Evolutionary conservation across 2,113 vertebrate species (phyloP), one percentile per base, ranked within the genome.

Genomic region (Pangasianodon hypophthalmus): DNA sequence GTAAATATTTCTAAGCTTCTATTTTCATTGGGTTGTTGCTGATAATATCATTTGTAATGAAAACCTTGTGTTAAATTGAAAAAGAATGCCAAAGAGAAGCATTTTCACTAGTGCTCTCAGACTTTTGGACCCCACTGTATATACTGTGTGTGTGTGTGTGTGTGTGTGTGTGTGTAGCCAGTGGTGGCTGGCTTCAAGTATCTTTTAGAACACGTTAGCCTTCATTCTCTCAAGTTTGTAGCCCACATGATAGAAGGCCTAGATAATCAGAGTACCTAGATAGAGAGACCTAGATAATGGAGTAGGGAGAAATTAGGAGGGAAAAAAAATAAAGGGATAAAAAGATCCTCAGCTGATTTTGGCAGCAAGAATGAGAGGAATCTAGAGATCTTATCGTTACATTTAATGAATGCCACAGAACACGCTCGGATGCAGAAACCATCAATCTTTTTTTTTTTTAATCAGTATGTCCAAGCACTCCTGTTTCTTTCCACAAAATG

Each of bases 361-460:
- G 10, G 71, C 6, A 52, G 9, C 44, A 81, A 52, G 79, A n/a
- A n/a, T 29, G 24, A 50, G 29, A 50, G 77, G 77, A 50, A 16
- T 80, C 44, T 50, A 48, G 4, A 80, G 46, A 73, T 44, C 37
- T 21, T 75, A 21, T 75, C 8, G 19, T 21, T 37, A n/a, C 37
- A 37, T 18, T 37, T 75, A 77, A 77, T 54, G 48, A 29, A 54
- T 82, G 46, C 80, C 50, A 82, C 6, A 37, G 80, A 82, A 54
- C 50, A 54, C n/a, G 16, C 26, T 29, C 1, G 10, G 16, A 32
- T 82, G 29, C 26, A 54, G 46, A 52, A 81, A 52, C 54, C 79
- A 32, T n/a, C 11, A 67, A 90, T 90, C 73, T 46, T 71, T 69
- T 67, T 67, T 69, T 81, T 81, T 83, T 44, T 37, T 37, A 37